Percentiles rank a stretch among this genome's conserved stretches.
These are phyloP conservation scores for Sphenopsis melanotis DNA, from an alignment of 2,797 vertebrate genomes.

Conservation along the genomic window DNA sequence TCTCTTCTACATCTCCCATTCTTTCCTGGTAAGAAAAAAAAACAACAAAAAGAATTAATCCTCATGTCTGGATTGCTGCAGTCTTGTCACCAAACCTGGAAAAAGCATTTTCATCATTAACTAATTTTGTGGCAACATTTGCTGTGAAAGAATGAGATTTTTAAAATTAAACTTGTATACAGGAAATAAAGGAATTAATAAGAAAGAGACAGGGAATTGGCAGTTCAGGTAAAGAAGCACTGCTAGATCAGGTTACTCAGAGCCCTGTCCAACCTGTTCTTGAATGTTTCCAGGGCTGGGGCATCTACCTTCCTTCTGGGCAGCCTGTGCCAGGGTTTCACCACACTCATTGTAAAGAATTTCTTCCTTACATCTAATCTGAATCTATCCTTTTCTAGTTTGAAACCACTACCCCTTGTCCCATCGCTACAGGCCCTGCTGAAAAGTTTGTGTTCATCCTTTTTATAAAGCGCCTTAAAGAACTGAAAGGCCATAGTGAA, in stretches of 20 bases:
- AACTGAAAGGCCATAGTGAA: not conserved
- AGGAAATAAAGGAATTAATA: not conserved
- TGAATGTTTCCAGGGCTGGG: not conserved
- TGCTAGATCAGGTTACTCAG: not conserved
- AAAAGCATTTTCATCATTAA: not conserved
- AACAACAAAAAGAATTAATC: not conserved
- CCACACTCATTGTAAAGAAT: not conserved
- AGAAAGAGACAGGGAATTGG: not conserved
- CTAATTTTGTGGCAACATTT: not conserved
- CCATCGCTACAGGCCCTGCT: accelerated
- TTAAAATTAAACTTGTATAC: not conserved
- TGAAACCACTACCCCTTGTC: not conserved
- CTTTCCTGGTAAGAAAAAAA: not conserved
- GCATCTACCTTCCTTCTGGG: not conserved
- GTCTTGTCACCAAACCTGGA: not conserved
- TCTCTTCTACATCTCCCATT: not conserved
- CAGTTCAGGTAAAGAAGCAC: not conserved
- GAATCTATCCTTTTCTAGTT: not conserved
- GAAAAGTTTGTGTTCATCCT: not conserved
- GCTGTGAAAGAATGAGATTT: not conserved
- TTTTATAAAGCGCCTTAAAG: accelerated
- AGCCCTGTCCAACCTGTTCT: not conserved
- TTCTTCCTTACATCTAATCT: not conserved
- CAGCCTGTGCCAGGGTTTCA: not conserved
- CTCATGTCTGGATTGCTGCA: not conserved